These are phyloP conservation scores for Phytoseiulus persimilis DNA, from an alignment of 2,888 invertebrate species.

Conservation along the genomic window DNA sequence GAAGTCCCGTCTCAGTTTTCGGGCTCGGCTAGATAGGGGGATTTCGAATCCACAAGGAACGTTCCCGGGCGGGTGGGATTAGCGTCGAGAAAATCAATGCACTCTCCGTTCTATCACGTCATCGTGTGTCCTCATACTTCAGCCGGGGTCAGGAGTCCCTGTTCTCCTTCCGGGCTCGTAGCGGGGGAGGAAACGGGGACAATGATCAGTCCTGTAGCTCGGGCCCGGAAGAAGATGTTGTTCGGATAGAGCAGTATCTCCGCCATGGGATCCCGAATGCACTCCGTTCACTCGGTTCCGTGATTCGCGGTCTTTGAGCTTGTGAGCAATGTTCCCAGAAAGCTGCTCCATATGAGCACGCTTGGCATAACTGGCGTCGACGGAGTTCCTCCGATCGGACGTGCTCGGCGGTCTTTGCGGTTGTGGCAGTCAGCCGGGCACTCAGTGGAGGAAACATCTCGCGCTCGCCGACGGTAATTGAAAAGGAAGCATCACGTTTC, in stretches of 20 bases:
- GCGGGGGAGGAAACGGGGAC: too few species aligned
- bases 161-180: too few species aligned
- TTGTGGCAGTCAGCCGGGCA: neutral
- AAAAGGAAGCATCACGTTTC: slow-evolving; percentile 37
- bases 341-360: neutral
- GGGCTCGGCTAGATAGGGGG: too few species aligned
- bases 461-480: slow-evolving; percentile 34
- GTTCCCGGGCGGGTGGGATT: too few species aligned
- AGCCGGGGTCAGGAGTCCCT: too few species aligned
- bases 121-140: too few species aligned
- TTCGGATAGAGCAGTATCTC: neutral
- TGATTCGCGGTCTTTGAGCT: neutral
- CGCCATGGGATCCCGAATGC: neutral
- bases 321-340: neutral
- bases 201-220: too few species aligned
- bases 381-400: neutral
- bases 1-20: too few species aligned
- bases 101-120: too few species aligned
- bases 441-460: neutral
- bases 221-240: neutral
- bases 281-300: neutral
- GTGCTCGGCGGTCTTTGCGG: neutral
- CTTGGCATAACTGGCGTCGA: neutral
- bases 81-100: too few species aligned
- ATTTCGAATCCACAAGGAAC: too few species aligned